These are phyloP conservation scores for Heterohyrax brucei DNA, from an alignment of 2,797 vertebrate species.

Conservation along the genomic window DNA sequence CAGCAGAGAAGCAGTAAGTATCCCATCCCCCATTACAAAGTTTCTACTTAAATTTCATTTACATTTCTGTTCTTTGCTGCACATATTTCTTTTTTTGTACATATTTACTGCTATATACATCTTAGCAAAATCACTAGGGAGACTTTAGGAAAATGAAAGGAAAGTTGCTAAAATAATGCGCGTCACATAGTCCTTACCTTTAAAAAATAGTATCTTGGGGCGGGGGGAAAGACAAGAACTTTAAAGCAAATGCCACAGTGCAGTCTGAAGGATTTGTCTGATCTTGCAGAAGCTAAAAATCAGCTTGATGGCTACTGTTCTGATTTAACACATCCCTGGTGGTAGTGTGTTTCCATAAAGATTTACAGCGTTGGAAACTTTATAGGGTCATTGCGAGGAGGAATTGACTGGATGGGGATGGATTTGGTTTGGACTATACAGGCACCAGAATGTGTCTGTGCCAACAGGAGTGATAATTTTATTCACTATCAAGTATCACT, in stretches of 20 bases:
- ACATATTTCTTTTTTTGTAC: not conserved
- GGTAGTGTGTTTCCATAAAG: no score
- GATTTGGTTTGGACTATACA: not conserved
- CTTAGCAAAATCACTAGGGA: slow-evolving; percentile 36
- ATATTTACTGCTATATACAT: not conserved
- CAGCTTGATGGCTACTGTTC: not conserved
- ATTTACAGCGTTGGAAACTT: no score
- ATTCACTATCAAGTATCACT: not conserved
- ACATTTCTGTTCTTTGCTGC: slow-evolving; percentile 34
- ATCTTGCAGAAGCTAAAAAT: slow-evolving; percentile 27
- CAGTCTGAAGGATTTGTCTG: slow-evolving; percentile 9
- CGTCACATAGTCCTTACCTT: not conserved
- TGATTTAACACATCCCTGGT: slow-evolving; percentile 15
- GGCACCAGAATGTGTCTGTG: not conserved
- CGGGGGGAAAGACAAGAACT: not conserved
- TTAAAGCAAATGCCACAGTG: not conserved
- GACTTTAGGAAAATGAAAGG: slow-evolving; percentile 25
- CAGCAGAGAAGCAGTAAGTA: slow-evolving; percentile 59
- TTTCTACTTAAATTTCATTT: slow-evolving; percentile 48
- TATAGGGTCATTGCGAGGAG: no score
- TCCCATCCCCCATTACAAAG: not conserved
- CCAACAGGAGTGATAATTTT: slow-evolving; percentile 56
- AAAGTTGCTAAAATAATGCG: slow-evolving; percentile 20
- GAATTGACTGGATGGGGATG: no score
- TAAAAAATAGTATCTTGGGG: slow-evolving; percentile 37